Conservation (phyloP, 2,113 vertebrate species). For the Nycticorax nycticorax region DNA sequence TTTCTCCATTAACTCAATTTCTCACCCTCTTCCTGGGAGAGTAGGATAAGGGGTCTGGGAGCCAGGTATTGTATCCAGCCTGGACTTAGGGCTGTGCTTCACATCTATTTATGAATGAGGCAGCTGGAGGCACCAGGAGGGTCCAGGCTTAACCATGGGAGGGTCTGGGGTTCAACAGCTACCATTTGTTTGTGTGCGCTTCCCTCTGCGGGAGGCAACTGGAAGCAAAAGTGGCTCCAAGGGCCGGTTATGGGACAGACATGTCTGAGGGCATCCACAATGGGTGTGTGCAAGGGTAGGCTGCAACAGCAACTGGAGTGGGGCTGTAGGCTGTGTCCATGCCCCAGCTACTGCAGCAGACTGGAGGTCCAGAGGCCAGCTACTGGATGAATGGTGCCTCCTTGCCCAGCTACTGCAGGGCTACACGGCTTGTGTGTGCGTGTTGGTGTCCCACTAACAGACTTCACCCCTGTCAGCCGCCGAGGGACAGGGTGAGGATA, state of each 20-base stretch:
- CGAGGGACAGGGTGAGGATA: too few relatives aligned
- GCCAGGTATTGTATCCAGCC: too few relatives aligned
- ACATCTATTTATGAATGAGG: rapidly evolving
- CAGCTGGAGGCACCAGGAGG: background rate
- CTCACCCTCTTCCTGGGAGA: background rate
- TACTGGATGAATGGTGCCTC: background rate
- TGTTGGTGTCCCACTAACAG: rapidly evolving
- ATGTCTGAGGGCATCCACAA: rapidly evolving
- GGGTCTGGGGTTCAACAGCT: rapidly evolving
- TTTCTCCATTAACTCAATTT: background rate
- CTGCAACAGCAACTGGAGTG: rapidly evolving
- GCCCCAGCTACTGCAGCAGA: background rate
- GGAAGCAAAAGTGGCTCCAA: background rate
- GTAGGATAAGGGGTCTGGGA: rapidly evolving
- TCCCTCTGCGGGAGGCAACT: background rate
- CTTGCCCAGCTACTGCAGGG: background rate
- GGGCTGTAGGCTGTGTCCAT: rapidly evolving
- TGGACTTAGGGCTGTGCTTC: too few relatives aligned
- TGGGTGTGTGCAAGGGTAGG: rapidly evolving
- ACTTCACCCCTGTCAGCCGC: rapidly evolving
- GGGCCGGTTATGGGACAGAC: rapidly evolving
- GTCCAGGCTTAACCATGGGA: too few relatives aligned
- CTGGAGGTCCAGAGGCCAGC: background rate
- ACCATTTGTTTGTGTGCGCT: rapidly evolving
- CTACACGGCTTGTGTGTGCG: rapidly evolving